phyloP scores from a whole-genome alignment of 2,888 invertebrate genomes.

The Mimachlamys varia region DNA sequence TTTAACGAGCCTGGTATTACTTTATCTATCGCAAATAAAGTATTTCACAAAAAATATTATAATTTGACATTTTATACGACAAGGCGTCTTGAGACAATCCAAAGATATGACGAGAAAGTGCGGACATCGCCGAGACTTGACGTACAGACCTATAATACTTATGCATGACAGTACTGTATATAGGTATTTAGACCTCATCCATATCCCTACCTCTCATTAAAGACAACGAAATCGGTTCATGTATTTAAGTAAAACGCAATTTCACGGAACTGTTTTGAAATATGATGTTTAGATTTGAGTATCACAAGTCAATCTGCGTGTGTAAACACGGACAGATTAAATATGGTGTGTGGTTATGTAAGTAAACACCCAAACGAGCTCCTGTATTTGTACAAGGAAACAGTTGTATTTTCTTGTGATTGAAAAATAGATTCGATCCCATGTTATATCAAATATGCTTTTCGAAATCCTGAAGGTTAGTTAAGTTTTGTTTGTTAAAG shows the following conservation, averaged over 20 bases:
- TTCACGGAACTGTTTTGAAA: neutral
- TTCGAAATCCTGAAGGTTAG: neutral
- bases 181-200: no score
- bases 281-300: neutral
- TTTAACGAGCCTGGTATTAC: no score
- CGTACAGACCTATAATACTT: neutral
- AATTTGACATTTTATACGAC: neutral
- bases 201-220: no score
- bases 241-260: neutral
- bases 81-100: no score
- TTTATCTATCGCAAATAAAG: no score
- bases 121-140: no score
- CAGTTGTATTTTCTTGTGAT: constrained; percentile 1
- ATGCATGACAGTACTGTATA: no score
- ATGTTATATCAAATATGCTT: neutral
- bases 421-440: neutral
- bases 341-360: neutral
- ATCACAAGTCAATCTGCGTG: neutral
- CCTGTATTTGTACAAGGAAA: neutral
- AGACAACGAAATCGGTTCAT: neutral
- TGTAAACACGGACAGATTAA: neutral
- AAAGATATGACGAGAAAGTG: no score
- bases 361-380: neutral
- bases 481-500: neutral
- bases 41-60: neutral